These are phyloP conservation scores for Elephas maximus DNA, from an alignment of 2,113 vertebrate species.

Conservation along the genomic window DNA sequence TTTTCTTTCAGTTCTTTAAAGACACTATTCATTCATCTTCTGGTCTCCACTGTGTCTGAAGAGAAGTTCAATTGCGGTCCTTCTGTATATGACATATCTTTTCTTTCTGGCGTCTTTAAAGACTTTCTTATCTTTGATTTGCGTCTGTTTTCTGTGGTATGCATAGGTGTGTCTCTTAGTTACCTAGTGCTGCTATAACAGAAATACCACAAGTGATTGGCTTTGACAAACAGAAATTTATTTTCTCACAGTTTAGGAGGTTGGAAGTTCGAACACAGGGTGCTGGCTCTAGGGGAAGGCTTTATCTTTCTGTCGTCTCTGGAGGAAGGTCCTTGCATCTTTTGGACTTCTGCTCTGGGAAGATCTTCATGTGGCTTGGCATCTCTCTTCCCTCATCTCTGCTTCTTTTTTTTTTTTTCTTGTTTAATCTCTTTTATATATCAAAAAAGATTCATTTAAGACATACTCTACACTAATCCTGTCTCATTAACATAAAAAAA, in stretches of 20 bases:
- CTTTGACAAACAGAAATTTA: background rate
- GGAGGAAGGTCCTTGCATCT: no score
- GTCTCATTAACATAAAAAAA: background rate
- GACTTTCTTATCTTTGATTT: background rate
- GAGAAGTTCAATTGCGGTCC: rapidly evolving
- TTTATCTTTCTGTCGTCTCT: background rate
- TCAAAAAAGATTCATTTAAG: background rate
- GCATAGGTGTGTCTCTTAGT: background rate
- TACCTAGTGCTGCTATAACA: background rate
- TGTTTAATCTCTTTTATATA: background rate
- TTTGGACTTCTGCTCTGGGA: no score
- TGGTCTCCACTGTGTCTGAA: rapidly evolving
- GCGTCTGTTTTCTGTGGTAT: background rate
- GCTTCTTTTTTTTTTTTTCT: background rate
- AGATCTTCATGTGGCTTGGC: background rate
- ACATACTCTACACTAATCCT: background rate
- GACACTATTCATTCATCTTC: background rate
- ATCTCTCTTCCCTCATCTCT: background rate
- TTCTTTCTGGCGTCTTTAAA: background rate
- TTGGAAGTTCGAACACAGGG: background rate
- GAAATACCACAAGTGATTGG: background rate
- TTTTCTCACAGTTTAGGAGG: background rate
- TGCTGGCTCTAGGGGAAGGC: no score
- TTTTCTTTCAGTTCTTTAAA: background rate
- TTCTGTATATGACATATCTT: rapidly evolving